Percentiles rank a stretch among this genome's conserved stretches.
Conservation (phyloP, 2,113 vertebrate genomes). For the Microtus pennsylvanicus region DNA sequence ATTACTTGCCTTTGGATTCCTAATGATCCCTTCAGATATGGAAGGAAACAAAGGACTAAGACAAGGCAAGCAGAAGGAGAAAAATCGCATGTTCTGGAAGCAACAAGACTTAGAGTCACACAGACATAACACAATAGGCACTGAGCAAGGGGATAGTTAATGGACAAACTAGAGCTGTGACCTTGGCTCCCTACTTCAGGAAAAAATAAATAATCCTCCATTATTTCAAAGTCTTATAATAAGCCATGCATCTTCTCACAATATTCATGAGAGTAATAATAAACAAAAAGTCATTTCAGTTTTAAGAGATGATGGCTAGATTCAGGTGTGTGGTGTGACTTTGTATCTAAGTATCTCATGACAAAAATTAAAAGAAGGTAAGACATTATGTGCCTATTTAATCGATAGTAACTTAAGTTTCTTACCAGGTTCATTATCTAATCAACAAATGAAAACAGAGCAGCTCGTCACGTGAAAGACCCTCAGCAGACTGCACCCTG, state of each 20-base stretch:
- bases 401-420: neutral
- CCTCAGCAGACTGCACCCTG: neutral
- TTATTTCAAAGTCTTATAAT: neutral
- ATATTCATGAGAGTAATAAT: neutral
- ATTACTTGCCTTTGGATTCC: neutral
- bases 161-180: neutral
- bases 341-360: neutral
- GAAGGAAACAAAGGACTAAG: neutral
- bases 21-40: neutral
- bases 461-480: neutral
- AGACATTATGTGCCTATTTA: neutral
- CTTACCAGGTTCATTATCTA: neutral
- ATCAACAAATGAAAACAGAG: neutral
- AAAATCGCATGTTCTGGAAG: neutral
- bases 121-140: neutral
- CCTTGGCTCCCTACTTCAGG: neutral
- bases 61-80: neutral
- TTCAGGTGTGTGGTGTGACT: neutral
- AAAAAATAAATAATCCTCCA: slow-evolving; percentile 27
- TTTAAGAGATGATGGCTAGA: neutral
- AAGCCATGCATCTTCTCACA: neutral
- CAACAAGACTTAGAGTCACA: neutral
- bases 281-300: neutral
- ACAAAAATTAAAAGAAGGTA: neutral
- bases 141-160: neutral